These are phyloP conservation scores for Anniella stebbinsi DNA, from an alignment of 2,797 vertebrate genomes.

Conservation along the genomic window DNA sequence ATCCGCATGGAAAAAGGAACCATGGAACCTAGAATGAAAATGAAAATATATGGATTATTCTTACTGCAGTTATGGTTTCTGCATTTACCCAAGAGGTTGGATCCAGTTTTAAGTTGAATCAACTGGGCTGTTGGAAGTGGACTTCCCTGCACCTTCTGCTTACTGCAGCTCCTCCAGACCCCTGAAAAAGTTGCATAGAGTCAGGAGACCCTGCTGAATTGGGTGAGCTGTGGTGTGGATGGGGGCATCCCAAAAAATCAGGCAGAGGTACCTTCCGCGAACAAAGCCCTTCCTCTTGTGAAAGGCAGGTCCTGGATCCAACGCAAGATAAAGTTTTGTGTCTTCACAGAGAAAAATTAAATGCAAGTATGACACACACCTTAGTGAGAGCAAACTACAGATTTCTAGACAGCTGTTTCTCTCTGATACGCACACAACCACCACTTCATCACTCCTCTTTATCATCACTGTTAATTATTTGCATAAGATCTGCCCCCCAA, in stretches of 20 bases:
- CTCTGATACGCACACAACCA: background rate
- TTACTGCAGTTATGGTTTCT: background rate
- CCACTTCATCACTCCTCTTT: background rate
- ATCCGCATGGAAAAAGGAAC: constrained; percentile 97
- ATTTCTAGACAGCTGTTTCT: background rate
- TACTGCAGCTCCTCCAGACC: too few species aligned
- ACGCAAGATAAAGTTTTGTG: background rate
- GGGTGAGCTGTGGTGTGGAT: too few species aligned
- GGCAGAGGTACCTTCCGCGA: too few species aligned
- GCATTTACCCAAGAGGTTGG: too few species aligned
- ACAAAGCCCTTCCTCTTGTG: too few species aligned
- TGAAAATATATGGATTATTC: background rate
- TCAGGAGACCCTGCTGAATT: too few species aligned
- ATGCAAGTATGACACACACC: background rate
- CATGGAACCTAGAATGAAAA: constrained; percentile 89
- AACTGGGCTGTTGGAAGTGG: too few species aligned
- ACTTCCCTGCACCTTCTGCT: too few species aligned
- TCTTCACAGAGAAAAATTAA: background rate
- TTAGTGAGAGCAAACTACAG: background rate
- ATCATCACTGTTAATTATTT: background rate
- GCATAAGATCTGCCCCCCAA: constrained; percentile 12
- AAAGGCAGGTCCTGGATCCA: too few species aligned
- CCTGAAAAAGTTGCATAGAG: too few species aligned
- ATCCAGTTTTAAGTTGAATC: too few species aligned
- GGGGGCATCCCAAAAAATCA: too few species aligned